Evolutionary conservation across 2,888 invertebrate species (phyloP), one percentile per base, ranked within the genome.

Genomic region (Trissolcus brochymenae): DNA sequence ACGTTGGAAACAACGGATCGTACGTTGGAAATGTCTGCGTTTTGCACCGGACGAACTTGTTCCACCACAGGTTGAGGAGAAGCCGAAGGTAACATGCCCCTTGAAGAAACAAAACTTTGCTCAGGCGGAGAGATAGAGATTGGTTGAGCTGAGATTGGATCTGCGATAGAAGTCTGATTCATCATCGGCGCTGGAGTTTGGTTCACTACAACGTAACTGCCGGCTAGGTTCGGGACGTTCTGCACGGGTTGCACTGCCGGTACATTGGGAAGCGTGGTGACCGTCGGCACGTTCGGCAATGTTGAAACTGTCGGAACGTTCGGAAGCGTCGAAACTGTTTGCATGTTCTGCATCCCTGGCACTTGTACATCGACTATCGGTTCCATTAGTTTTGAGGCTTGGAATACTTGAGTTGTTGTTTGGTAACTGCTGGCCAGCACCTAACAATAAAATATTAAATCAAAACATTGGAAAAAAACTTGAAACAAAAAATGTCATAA

Each of bases 381-480:
- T 84, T 95, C 95, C 86, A 95, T 93, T 2, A 88, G 81, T 89
- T 95, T 95, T 79, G 95, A 95, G 0, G 95, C 95, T 90, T 95
- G 95, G 89, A 95, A 95, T 41, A 95, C 95, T 90, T 94, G 94
- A 0, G 95, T 95, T 0, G 94, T 94, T 1, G 95, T 95, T 16
- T 95, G 95, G 86, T 95, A 95, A 86, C 95, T 95, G 83, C 95
- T 95, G 65, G 95, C 94, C 35, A 95, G 90, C 2, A 95, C 93
- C 79, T 76, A 19, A 0, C 21, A 51, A 29, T 16, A 43, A 9
- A 65, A 35, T 11, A 35, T 35, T 1, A 0, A 25, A 4, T 25
- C 2, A 35, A 7, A 46, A 46, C 6, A 14, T 6, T 43, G 14
- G 46, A 14, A 46, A 46, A 0, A 16, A 46, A 19, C 19, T 14